These are phyloP conservation scores for Pantherophis vulpinus DNA, from an alignment of 2,797 vertebrate species.

Conservation along the genomic window DNA sequence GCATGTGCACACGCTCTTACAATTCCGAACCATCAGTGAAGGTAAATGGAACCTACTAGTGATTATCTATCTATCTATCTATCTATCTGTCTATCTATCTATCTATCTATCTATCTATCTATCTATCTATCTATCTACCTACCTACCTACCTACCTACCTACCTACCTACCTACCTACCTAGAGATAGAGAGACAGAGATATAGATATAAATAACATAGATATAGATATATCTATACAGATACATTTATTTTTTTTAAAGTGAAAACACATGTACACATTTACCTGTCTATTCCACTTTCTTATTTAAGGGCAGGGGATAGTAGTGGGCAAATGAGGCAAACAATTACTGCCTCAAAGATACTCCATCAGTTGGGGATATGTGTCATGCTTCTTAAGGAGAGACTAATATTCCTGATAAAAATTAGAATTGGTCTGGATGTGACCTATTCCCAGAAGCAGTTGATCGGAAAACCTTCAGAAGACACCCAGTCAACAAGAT, in stretches of 20 bases:
- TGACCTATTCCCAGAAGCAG: not conserved
- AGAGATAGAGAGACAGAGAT: not conserved
- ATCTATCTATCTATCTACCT: no score
- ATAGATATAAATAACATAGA: not conserved
- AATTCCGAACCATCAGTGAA: no score
- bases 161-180: no score
- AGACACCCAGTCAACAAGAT: not conserved
- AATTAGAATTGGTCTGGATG: not conserved
- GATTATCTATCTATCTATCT: no score
- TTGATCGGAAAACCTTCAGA: not conserved
- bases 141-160: no score
- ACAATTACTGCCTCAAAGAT: not conserved
- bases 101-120: no score
- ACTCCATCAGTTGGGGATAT: not conserved
- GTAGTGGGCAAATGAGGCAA: not conserved
- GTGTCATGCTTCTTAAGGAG: not conserved
- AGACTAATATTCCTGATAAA: not conserved
- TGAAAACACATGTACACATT: not conserved
- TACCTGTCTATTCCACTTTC: not conserved
- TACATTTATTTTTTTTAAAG: not conserved
- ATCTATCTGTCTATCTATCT: no score
- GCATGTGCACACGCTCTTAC: no score
- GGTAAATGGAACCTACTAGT: no score
- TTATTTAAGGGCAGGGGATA: not conserved
- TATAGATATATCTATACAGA: not conserved